Base-by-base conservation (phyloP, 2,888 invertebrate species). In the Agrochola lychnidis region DNA sequence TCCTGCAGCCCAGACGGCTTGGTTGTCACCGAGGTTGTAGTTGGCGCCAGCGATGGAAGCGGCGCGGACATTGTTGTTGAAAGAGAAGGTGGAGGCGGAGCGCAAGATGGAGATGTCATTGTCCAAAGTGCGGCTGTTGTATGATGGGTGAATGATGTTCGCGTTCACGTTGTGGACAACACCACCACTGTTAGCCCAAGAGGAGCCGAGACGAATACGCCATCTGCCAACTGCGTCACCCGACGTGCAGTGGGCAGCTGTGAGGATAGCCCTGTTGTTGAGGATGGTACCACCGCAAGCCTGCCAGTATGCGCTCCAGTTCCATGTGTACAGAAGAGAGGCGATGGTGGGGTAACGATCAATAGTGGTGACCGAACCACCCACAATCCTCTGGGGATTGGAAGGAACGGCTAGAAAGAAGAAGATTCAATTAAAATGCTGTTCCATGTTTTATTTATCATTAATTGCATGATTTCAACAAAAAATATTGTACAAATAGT, bases 351-450 rank as follows among this genome's bases (percentile, higher is more conserved):
- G 83, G 66, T 90, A 91, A 9, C 69, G 73, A 2, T 77, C 69
- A 68, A 92, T 92, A 30, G 83, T 89, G 5, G 90, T 90, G 1
- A 71, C 69, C 2, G 90, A 83, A 7, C 93, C 92, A 5, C 93
- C 93, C n/a, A 92, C 88, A 42, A 93, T 93, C 73, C 90, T 88
- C 30, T 89, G 88, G 1, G 85, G 84, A 61, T 81, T 78, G 7
- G 66, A 62, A 12, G 87, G 88, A 10, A 77, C 82, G 30, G 88
- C 88, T 89, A 64, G 42, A 86, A 86, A 16, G 1, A 68, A 57
- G 0, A 64, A 70, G 14, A 36, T 36, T 5, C 2, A 53, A n/a
- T 12, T 19, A 1, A 51, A 51, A 19, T 51, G 51, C 51, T 19
- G 19, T 51, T 51, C 51, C 3, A 51, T 0, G n/a, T 51, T 19